phyloP scores from a whole-genome alignment of 2,113 vertebrate genomes.

The Pterophyllum scalare region DNA sequence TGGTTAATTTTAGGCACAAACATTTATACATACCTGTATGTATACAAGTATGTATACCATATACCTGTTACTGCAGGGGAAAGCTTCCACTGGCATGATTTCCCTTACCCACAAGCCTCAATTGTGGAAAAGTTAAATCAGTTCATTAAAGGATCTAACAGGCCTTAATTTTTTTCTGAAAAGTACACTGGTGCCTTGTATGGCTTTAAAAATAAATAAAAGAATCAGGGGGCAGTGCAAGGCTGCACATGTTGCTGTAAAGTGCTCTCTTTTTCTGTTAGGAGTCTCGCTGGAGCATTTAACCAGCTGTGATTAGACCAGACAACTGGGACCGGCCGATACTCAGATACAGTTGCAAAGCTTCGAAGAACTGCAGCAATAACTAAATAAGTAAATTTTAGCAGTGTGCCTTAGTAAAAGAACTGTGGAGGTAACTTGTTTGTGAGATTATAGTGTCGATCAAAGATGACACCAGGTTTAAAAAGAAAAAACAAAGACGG shows the following conservation, averaged over 20 bases:
- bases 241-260: background rate
- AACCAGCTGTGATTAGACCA: slow-evolving; percentile 1
- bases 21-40: background rate
- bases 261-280: background rate
- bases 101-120: background rate
- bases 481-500: background rate
- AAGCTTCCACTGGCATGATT: background rate
- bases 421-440: background rate
- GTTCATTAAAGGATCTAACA: background rate
- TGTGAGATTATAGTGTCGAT: background rate
- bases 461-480: background rate
- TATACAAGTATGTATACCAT: no score
- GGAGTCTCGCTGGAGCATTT: background rate
- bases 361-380: background rate
- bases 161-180: background rate
- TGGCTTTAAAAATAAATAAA: background rate
- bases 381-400: background rate
- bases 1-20: no score
- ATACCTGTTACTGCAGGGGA: background rate
- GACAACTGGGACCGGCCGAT: background rate
- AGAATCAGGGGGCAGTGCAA: background rate
- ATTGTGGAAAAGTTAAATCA: background rate
- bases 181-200: background rate
- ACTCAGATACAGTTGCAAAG: background rate
- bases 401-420: background rate